A percentile compares a stretch with the other conserved stretches of the same genome.
phyloP scores from a whole-genome alignment of 2,888 invertebrate species.

The Pristionchus exspectatus region DNA sequence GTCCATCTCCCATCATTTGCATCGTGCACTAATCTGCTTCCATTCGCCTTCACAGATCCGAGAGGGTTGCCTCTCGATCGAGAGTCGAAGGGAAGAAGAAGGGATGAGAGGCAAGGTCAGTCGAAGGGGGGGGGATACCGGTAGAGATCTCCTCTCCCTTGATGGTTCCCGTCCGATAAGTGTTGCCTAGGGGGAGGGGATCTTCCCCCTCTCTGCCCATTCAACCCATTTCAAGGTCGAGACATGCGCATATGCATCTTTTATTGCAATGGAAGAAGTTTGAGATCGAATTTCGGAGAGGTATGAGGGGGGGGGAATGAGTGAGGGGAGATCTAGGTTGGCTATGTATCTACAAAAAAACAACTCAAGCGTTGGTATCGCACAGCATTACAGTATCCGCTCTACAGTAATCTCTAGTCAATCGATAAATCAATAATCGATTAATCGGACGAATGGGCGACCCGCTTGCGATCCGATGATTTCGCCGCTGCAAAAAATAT shows the following conservation, averaged over 20 bases:
- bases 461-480: slow-evolving; percentile 11
- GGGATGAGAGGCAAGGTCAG: slow-evolving; percentile 4
- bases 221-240: slow-evolving; percentile 33
- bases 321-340: slow-evolving; percentile 15
- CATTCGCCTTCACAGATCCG: background rate
- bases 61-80: background rate
- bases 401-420: background rate
- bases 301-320: background rate
- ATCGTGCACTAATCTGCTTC: background rate
- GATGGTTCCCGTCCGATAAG: background rate
- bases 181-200: slow-evolving; percentile 39
- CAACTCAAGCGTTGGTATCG: background rate
- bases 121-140: slow-evolving; percentile 35
- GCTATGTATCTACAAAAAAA: background rate
- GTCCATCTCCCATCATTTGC: background rate
- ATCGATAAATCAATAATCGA: background rate
- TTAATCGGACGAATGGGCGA: background rate
- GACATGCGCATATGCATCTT: slow-evolving; percentile 30
- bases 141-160: background rate
- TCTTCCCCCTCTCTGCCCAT: slow-evolving; percentile 22
- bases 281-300: slow-evolving; percentile 2
- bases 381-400: background rate
- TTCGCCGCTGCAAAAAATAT: slow-evolving; percentile 19
- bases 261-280: slow-evolving; percentile 43
- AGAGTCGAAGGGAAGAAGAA: background rate